These are phyloP conservation scores for Amblyraja radiata DNA, from an alignment of 2,797 vertebrate species.

Conservation along the genomic window DNA sequence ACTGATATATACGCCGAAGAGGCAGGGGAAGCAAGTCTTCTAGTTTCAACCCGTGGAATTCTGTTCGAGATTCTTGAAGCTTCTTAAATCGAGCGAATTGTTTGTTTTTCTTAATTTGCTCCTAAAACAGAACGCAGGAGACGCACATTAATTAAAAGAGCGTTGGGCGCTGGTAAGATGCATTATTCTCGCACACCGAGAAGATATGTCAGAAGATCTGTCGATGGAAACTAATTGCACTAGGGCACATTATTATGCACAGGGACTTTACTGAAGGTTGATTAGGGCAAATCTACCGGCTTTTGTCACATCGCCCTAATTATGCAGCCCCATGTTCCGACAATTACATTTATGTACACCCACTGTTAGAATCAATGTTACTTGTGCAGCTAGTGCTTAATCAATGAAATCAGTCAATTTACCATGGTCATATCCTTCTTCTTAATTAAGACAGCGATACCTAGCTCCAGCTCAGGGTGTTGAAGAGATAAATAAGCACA, in stretches of 20 bases:
- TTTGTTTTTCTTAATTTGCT: constrained; percentile 31
- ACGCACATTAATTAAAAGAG: constrained; percentile 41
- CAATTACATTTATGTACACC: constrained; percentile 84
- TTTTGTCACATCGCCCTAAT: constrained; percentile 68
- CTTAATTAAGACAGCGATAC: constrained; percentile 88
- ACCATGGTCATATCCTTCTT: constrained; percentile 74
- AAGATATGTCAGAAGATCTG: constrained; percentile 67
- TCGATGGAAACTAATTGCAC: constrained; percentile 68
- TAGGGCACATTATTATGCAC: constrained; percentile 65
- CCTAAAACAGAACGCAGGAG: constrained; percentile 13
- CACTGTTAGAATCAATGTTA: constrained; percentile 79
- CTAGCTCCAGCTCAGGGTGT: constrained; percentile 66
- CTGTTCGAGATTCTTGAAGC: constrained; percentile 78
- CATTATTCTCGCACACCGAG: constrained; percentile 54
- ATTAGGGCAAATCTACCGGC: constrained; percentile 70
- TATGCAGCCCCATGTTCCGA: constrained; percentile 73
- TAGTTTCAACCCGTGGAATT: constrained; percentile 66
- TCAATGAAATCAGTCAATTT: constrained; percentile 83
- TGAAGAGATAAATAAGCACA: constrained; percentile 73
- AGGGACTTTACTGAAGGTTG: constrained; percentile 71
- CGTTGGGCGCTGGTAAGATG: constrained; percentile 54
- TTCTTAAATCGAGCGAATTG: constrained; percentile 64
- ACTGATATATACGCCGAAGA: constrained; percentile 71
- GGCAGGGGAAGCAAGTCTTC: constrained; percentile 80
- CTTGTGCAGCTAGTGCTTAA: constrained; percentile 75